Conservation (phyloP, 2,113 vertebrate genomes). For the Lathamus discolor region DNA sequence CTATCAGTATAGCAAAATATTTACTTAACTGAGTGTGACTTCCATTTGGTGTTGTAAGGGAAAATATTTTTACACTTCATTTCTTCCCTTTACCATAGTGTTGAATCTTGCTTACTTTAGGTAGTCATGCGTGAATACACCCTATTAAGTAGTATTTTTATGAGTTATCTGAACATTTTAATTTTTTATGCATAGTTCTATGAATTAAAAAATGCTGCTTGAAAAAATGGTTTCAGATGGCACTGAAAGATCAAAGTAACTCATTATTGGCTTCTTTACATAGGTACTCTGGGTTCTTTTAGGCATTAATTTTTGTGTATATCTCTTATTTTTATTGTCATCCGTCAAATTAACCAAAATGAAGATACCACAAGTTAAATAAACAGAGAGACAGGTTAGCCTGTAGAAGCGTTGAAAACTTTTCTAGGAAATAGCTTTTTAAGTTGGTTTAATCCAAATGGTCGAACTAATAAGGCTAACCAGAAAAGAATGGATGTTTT, state of each 20-base stretch:
- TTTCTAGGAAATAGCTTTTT: background rate
- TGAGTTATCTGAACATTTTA: background rate
- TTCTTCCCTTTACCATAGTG: conserved; percentile 13
- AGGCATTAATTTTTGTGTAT: background rate
- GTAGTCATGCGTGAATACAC: background rate
- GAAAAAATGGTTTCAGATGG: background rate
- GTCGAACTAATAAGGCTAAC: background rate
- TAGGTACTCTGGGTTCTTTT: background rate
- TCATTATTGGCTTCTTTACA: background rate
- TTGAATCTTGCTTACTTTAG: conserved; percentile 15
- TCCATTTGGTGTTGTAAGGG: background rate
- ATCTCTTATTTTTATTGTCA: background rate
- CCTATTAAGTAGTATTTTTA: background rate
- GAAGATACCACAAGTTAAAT: background rate
- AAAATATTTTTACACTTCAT: conserved; percentile 35
- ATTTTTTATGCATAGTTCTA: background rate
- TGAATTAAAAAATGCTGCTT: background rate
- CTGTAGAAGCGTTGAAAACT: background rate
- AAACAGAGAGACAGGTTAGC: background rate
- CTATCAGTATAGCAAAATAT: background rate
- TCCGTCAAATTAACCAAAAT: background rate
- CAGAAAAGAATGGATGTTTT: background rate
- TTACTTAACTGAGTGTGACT: conserved; percentile 23
- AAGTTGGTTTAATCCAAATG: background rate
- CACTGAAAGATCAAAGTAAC: conserved; percentile 1